Evolutionary conservation across 2,888 invertebrate species (phyloP).

Genomic region (Paralinhomoeus sp.): DNA sequence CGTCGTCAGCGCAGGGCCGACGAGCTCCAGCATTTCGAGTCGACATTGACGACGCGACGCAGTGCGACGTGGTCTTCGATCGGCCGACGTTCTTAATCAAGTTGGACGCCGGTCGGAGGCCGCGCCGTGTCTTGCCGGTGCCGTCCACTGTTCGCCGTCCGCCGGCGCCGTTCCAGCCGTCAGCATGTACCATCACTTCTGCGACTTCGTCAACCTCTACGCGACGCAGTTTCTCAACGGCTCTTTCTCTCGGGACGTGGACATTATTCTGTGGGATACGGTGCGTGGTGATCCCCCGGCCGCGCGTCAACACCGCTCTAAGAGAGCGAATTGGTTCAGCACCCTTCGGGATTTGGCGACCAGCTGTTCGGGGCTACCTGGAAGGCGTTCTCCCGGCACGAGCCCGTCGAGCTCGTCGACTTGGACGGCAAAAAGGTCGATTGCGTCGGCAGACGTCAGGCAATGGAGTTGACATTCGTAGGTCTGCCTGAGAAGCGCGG

Average conservation of each 20-base stretch:
- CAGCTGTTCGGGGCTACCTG: conserved; percentile 54
- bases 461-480: no score
- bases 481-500: no score
- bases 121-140: no score
- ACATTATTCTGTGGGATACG: conserved; percentile 83
- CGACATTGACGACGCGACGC: conserved; percentile 9
- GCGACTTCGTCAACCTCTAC: conserved; percentile 92
- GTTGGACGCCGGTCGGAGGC: conserved; percentile 54
- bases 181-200: conserved; percentile 97
- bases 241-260: conserved; percentile 36
- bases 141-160: no score
- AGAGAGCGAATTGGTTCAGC: conserved; percentile 5
- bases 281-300: no score
- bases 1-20: no score
- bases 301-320: no score
- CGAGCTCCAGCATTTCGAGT: conserved; percentile 33
- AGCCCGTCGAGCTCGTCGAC: conserved; percentile 61
- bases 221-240: conserved; percentile 71
- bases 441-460: no score
- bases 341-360: conserved; percentile 13
- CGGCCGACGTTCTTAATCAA: conserved; percentile 88
- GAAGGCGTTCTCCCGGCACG: conserved; percentile 61
- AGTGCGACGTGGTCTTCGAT: conserved; percentile 64
- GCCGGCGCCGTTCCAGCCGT: conserved; percentile 58
- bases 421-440: conserved; percentile 44